Evolutionary conservation across 2,888 invertebrate species (phyloP), one percentile per base, ranked within the genome.

Genomic region (Dasypolia templi): DNA sequence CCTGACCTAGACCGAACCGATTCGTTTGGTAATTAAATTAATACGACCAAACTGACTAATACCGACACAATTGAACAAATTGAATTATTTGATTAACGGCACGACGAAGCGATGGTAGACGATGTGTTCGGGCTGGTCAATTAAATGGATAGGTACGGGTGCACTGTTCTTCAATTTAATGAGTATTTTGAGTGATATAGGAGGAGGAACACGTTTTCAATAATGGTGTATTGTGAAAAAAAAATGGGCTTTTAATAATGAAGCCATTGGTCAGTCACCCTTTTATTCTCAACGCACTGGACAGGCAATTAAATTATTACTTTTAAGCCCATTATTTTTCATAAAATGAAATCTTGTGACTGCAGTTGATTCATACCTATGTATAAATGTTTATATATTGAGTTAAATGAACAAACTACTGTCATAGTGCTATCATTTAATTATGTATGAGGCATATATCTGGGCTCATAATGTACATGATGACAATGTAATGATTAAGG

Each of bases 1-100:
- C 49, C 73, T 80, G 84, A 82, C 83, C 83, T 78, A 84, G 69
- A 83, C 71, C 69, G 26, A 61, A 61, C 66, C 26, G 49, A 53
- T 53, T 35, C 66, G 49, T 66, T 78, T 73, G 39, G 51, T 72
- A 77, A 83, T 81, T 81, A 46, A 81, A 83, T 83, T 66, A 84
- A 77, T 71, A 72, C 65, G 64, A 56, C 46, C 65, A 77, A 80
- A 77, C 56, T 72, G 19, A 61, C 77, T 68, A 67, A 63, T 62
- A 64, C 64, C 46, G 19, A 59, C 53, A 39, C 74, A 72, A 78
- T 72, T 62, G 69, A 71, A 71, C 83, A 55, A 81, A 77, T 76
- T 68, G 70, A 67, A 65, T 84, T 65, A 79, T 55, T 67, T 75
- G 39, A 83, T 78, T 63, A 65, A 71, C 29, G 32, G 19, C 44